phyloP scores from a whole-genome alignment of 2,888 invertebrate species.

The Muschampia plurimacula region DNA sequence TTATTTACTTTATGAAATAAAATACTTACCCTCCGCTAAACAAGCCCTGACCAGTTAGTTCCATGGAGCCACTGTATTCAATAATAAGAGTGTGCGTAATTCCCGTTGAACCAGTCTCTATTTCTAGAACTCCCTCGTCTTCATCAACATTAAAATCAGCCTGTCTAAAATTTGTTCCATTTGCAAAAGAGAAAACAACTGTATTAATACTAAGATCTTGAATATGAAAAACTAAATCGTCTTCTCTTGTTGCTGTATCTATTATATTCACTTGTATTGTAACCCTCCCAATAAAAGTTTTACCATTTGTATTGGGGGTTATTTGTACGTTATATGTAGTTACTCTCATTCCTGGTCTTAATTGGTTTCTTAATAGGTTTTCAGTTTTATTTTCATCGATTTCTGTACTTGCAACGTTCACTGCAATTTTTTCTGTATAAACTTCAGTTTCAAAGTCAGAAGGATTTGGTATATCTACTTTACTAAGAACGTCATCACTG shows the following conservation, averaged over 20 bases:
- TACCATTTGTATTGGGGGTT: conserved; percentile 49
- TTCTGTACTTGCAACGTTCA: not conserved
- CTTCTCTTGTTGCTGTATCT: conserved; percentile 52
- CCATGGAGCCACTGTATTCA: conserved; percentile 56
- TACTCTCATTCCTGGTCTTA: conserved; percentile 62
- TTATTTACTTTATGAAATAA: not conserved
- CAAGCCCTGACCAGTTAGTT: conserved; percentile 52
- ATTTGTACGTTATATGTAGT: conserved; percentile 53
- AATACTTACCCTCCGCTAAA: conserved; percentile 58
- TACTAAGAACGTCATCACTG: conserved; percentile 23
- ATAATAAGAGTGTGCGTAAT: conserved; percentile 56
- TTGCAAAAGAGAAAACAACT: conserved; percentile 53
- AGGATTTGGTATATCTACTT: conserved; percentile 24
- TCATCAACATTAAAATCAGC: conserved; percentile 49
- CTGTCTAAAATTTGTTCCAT: conserved; percentile 44
- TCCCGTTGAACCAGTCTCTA: conserved; percentile 52
- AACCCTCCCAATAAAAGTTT: conserved; percentile 56
- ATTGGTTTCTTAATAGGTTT: not conserved
- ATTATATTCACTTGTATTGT: conserved; percentile 53
- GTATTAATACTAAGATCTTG: conserved; percentile 53
- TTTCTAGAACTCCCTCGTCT: conserved; percentile 56
- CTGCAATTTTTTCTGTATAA: not conserved
- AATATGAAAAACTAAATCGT: conserved; percentile 55
- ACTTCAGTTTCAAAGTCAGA: conserved; percentile 2
- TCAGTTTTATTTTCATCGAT: not conserved